These are phyloP conservation scores for Gymnoscopelus microlampas DNA, from an alignment of 2,797 vertebrate species.

Conservation along the genomic window DNA sequence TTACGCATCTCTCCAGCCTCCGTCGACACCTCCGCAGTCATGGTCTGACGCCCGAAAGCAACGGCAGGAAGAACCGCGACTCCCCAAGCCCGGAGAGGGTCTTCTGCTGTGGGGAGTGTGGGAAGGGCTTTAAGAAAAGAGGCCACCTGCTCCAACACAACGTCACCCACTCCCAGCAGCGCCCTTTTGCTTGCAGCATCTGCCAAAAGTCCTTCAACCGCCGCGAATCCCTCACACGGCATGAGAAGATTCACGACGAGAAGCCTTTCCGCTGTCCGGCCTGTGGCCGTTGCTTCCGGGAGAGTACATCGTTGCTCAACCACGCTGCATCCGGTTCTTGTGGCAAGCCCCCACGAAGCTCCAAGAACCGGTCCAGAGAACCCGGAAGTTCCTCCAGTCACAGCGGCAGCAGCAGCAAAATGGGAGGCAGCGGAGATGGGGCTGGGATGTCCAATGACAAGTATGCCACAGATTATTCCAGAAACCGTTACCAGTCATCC, in stretches of 20 bases:
- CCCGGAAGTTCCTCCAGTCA: neutral
- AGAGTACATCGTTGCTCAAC: constrained; percentile 84
- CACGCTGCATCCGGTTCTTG: constrained; percentile 85
- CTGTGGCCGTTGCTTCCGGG: constrained; percentile 87
- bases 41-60: constrained; percentile 80
- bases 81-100: constrained; percentile 84
- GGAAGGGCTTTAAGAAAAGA: constrained; percentile 92
- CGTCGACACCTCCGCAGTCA: constrained; percentile 92
- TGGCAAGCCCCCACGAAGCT: constrained; percentile 80
- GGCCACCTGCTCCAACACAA: constrained; percentile 94
- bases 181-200: constrained; percentile 89
- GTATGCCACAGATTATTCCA: constrained; percentile 77
- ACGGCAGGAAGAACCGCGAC: constrained; percentile 73
- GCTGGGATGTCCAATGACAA: constrained; percentile 69
- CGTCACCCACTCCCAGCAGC: constrained; percentile 89
- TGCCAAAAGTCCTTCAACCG: constrained; percentile 95
- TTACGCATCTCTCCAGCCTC: constrained; percentile 93
- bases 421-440: constrained; percentile 55
- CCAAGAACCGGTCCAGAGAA: constrained; percentile 62
- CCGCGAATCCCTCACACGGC: constrained; percentile 91
- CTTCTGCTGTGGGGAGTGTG: constrained; percentile 91
- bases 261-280: constrained; percentile 90
- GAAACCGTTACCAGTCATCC: constrained; percentile 79
- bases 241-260: constrained; percentile 93
- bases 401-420: constrained; percentile 57